Conservation (phyloP, 2,113 vertebrate genomes). For the Indicator maculatus region DNA sequence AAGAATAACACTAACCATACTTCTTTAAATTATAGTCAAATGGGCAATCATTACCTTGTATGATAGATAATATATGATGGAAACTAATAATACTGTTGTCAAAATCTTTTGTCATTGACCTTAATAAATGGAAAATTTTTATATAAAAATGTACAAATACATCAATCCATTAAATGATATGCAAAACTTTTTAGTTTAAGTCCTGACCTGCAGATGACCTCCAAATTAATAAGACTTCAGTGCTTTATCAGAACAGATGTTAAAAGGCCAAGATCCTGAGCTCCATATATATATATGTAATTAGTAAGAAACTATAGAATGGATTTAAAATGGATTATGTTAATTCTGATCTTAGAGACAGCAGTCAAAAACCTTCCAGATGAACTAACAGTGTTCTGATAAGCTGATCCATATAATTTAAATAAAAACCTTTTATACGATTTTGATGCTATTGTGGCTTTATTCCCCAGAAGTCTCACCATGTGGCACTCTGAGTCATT, state of each 20-base stretch:
- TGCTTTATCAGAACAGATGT: slow-evolving; percentile 69
- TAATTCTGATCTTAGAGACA: slow-evolving; percentile 68
- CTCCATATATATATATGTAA: slow-evolving; percentile 62
- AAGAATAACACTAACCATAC: background rate
- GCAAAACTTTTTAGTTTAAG: slow-evolving; percentile 44
- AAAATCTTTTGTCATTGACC: background rate
- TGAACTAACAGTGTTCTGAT: slow-evolving; percentile 71
- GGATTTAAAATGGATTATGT: slow-evolving; percentile 76
- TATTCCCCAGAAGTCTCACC: slow-evolving; percentile 66
- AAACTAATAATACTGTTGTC: background rate
- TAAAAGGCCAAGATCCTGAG: slow-evolving; percentile 64
- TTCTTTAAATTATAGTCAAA: background rate
- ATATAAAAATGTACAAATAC: background rate
- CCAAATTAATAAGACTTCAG: slow-evolving; percentile 58
- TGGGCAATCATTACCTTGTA: background rate
- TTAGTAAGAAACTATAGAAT: slow-evolving; percentile 62
- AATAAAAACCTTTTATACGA: slow-evolving; percentile 66
- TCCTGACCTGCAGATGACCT: slow-evolving; percentile 64
- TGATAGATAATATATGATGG: background rate
- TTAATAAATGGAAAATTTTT: background rate
- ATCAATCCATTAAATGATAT: background rate
- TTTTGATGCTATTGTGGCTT: slow-evolving; percentile 64
- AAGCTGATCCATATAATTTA: slow-evolving; percentile 71
- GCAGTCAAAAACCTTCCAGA: slow-evolving; percentile 68
- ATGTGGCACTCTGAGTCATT: slow-evolving; percentile 36